Evolutionary conservation across 2,888 invertebrate species (phyloP), one percentile per base, ranked within the genome.

Genomic region (Stenurella melanura): DNA sequence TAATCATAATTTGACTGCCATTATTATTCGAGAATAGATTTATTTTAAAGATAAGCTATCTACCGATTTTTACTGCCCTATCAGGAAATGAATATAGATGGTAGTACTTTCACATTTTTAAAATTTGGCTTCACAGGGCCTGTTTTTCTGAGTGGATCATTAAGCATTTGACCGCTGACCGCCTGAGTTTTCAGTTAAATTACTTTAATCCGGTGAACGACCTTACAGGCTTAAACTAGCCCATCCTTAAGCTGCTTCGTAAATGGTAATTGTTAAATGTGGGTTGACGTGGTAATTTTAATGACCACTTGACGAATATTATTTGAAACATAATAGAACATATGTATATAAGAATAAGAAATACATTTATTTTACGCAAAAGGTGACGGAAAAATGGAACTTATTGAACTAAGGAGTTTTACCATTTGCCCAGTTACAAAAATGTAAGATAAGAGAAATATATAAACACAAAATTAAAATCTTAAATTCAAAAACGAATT

Each of bases 211-310:
- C 50, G 67, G 42, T 66, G 54, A 67, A 67, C 50, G 67, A 67
- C 67, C 67, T 26, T 21, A 54, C 17, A 54, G 19, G 12, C 42
- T 19, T 66, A 50, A 66, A 50, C 54, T 54, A 54, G 38, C 21
- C 54, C 67, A 54, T 21, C 18, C 15, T 21, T 42, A 67, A 50
- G 67, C 54, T 67, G 50, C 10, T 18, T n/a, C 17, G 71, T 63
- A 69, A 68, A 71, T 18, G 56, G 54, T 66, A 75, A 78, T 73
- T 75, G 75, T 67, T 15, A 73, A 66, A 73, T 67, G 75, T 75
- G 67, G 75, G 78, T 50, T 66, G 73, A 71, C 68, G 71, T 63
- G 70, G 73, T 58, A 78, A 78, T 78, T 75, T 75, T 54, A 56
- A 56, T 60, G 60, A 26, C 30, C n/a, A 26, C n/a, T 30, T 60